These are phyloP conservation scores for Pristionchus fissidentatus DNA, from an alignment of 2,888 invertebrate species.

Conservation along the genomic window DNA sequence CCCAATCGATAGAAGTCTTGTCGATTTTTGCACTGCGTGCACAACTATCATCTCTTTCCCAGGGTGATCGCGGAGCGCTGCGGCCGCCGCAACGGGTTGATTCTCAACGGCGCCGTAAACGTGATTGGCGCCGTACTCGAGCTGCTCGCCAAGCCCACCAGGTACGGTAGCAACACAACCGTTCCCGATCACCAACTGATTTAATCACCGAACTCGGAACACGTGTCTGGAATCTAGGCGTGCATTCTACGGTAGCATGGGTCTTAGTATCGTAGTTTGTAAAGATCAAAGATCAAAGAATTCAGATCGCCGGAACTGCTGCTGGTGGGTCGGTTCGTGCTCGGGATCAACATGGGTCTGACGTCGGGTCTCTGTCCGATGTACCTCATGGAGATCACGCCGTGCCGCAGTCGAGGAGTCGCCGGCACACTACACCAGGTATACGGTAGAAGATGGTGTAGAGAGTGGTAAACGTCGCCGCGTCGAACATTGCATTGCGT, in stretches of 20 bases:
- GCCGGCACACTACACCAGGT: conserved; percentile 77
- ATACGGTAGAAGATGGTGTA: neutral
- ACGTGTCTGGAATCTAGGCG: neutral
- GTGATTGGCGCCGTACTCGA: conserved; percentile 76
- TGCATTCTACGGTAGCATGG: neutral
- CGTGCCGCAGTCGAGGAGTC: conserved; percentile 76
- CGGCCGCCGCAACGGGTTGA: conserved; percentile 75
- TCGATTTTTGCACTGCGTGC: neutral
- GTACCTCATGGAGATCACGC: conserved; percentile 78
- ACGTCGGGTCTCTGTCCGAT: conserved; percentile 77
- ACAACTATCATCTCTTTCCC: conserved; percentile 3
- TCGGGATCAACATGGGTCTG: conserved; percentile 77
- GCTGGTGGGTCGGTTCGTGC: conserved; percentile 76
- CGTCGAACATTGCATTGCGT: conserved; percentile 11
- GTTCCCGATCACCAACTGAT: neutral
- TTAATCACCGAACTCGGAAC: neutral
- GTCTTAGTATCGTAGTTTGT: neutral
- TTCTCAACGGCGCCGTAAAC: conserved; percentile 73
- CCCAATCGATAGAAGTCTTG: neutral
- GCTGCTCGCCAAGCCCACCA: conserved; percentile 74
- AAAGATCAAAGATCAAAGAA: no score
- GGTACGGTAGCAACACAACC: conserved; percentile 35
- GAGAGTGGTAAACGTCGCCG: no score
- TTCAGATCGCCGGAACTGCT: conserved; percentile 76
- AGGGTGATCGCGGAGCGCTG: conserved; percentile 76